Base-by-base conservation (phyloP, 1,140 invertebrate genomes). In the Ceratosolen solmsi region DNA sequence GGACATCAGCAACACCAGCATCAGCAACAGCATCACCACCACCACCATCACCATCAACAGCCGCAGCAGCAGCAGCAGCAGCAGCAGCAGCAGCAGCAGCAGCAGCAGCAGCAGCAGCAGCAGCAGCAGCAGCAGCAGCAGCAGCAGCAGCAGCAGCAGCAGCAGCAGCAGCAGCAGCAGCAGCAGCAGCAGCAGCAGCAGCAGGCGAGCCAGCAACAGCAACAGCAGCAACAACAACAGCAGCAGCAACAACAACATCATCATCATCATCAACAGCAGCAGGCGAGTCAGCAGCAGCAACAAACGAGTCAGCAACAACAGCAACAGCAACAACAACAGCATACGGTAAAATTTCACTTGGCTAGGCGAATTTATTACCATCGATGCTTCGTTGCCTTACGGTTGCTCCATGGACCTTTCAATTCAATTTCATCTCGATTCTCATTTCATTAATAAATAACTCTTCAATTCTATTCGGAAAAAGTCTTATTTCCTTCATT, bases 21-120 rank as follows among this genome's bases (percentile, higher is more conserved):
- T 80, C 88, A 92, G 78, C 87, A 92, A 41, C 88, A 88, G 11
- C 90, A 91, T n/a, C 89, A 91, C n/a, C 89, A 88, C 36, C 89
- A 86, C 82, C 92, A 92, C 65, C 88, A 92, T 27, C 89, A 89
- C 22, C 84, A 70, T 2, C 65, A 73, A 27, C 49, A 49, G n/a
- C 1, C 46, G 3, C 46, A 27, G 46, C 70, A 82, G 30, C 79
- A 84, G 36, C 87, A 82, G 70, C 88, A 85, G 85, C 87, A 82
- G 41, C 86, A 84, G 80, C 92, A 92, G 82, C 88, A 92, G 56
- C 91, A 90, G 76, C 78, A 72, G 63, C 78, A 80, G 60, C 75
- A 38, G 75, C 60, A 63, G 27, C 60, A 63, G 27, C 60, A 63
- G 15, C 60, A 63, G 5, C 60, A 63, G n/a, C 60, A 63, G n/a